Conservation (phyloP, 2,888 invertebrate genomes). For the Pharmacophagus antenor region DNA sequence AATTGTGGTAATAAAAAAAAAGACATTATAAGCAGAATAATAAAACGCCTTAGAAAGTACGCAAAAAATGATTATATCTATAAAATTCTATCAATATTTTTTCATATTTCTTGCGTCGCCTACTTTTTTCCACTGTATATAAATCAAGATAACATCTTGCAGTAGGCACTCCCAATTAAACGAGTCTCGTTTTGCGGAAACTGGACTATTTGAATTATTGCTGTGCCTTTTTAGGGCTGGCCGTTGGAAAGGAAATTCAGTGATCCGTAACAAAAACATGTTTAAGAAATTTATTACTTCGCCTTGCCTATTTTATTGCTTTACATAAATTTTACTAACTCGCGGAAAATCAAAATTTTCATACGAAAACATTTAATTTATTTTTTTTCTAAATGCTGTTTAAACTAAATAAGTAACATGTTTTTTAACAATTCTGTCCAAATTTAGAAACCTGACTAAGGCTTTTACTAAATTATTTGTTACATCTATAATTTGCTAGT, state of each 20-base stretch:
- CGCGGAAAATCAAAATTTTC: background rate
- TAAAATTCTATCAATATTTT: background rate
- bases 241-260: slow-evolving; percentile 14
- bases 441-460: no score
- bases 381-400: no score
- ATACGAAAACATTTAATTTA: no score
- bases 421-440: no score
- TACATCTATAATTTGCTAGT: no score
- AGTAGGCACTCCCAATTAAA: slow-evolving; percentile 27
- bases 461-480: no score
- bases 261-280: slow-evolving; percentile 22
- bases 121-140: slow-evolving; percentile 4
- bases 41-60: no score
- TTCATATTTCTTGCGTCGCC: slow-evolving; percentile 10
- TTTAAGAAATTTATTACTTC: slow-evolving; percentile 19
- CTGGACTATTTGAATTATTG: slow-evolving; percentile 30
- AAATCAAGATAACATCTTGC: slow-evolving; percentile 29
- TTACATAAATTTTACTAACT: background rate
- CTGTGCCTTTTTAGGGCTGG: slow-evolving; percentile 22
- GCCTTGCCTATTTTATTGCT: slow-evolving; percentile 12
- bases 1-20: no score
- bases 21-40: no score
- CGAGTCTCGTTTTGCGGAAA: slow-evolving; percentile 24
- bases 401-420: no score
- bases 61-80: background rate